Conservation (phyloP, 2,797 vertebrate species). For the Semotilus atromaculatus region DNA sequence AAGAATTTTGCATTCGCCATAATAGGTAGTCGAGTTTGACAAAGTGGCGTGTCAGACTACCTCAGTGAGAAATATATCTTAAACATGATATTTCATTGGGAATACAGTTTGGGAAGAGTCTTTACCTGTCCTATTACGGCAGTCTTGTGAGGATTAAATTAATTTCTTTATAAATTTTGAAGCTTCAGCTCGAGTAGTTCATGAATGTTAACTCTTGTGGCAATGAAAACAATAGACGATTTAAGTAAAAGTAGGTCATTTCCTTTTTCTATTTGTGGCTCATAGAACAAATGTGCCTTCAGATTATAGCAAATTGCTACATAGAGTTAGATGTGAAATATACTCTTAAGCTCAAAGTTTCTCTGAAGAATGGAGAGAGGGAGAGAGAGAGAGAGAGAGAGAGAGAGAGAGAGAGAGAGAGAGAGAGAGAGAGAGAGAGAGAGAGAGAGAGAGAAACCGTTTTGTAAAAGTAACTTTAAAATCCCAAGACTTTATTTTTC, state of each 20-base stretch:
- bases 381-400: too few species aligned
- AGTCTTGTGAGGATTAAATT: conserved; percentile 17
- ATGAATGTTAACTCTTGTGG: conserved; percentile 17
- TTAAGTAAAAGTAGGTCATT: conserved; percentile 44
- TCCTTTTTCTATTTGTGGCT: conserved; percentile 42
- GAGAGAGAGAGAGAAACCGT: background rate
- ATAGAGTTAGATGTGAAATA: conserved; percentile 38
- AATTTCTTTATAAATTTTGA: conserved; percentile 28
- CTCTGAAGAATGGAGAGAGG: conserved; percentile 19
- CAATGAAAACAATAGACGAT: conserved; percentile 45
- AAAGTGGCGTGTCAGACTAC: conserved; percentile 52
- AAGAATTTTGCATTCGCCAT: conserved; percentile 47
- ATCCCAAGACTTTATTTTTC: conserved; percentile 27
- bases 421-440: background rate
- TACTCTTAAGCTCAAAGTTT: conserved; percentile 38
- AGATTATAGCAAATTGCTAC: conserved; percentile 47
- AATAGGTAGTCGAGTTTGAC: conserved; percentile 43
- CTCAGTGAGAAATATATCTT: conserved; percentile 52
- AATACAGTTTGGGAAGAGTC: conserved; percentile 10
- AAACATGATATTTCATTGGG: conserved; percentile 36
- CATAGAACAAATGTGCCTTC: conserved; percentile 46
- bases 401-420: background rate
- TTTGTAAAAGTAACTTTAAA: conserved; percentile 42
- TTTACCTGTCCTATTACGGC: conserved; percentile 28
- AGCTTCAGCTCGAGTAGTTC: background rate